phyloP scores from a whole-genome alignment of 2,797 vertebrate species.

The Chloroceryle inda region DNA sequence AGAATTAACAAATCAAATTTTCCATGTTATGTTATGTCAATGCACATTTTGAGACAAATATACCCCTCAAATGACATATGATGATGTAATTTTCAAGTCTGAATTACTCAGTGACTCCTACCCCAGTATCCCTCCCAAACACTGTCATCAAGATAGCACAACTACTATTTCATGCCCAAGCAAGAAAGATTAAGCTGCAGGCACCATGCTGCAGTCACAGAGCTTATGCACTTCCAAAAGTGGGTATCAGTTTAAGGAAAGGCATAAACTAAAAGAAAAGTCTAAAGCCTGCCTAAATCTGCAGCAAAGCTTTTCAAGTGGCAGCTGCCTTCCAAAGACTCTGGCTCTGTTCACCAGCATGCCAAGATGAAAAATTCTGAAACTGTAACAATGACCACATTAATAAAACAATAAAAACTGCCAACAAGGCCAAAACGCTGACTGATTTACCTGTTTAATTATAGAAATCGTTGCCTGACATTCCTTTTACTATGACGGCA shows the following conservation, averaged over 20 bases:
- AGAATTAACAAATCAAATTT: slow-evolving; percentile 69
- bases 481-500: neutral
- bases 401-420: neutral
- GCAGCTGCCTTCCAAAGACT: neutral
- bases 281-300: neutral
- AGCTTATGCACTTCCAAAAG: neutral
- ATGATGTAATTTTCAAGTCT: neutral
- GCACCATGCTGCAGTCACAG: neutral
- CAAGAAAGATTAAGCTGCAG: neutral
- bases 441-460: neutral
- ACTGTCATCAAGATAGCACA: neutral
- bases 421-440: neutral
- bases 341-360: neutral
- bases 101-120: neutral
- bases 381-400: neutral
- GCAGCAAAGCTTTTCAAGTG: neutral
- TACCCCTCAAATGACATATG: neutral
- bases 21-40: slow-evolving; percentile 19
- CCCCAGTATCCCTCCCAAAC: neutral
- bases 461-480: neutral
- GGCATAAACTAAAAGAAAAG: neutral
- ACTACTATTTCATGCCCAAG: neutral
- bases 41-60: neutral
- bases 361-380: neutral
- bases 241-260: neutral